Evolutionary conservation across 2,797 vertebrate species (phyloP).

Genomic region (Bradypus variegatus): DNA sequence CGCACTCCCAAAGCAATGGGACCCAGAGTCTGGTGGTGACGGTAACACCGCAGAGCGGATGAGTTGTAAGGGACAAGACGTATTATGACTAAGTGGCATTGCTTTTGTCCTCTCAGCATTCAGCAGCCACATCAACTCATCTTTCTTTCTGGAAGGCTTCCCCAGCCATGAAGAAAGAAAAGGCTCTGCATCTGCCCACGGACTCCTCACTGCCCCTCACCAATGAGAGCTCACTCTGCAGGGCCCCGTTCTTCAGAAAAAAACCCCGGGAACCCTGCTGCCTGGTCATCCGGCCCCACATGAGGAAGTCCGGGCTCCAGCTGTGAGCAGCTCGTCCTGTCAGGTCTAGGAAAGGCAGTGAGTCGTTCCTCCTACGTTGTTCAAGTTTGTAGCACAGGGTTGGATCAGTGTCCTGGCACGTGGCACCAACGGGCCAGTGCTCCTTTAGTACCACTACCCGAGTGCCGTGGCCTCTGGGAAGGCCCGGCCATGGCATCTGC

Average conservation of each 20-base stretch:
- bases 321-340: accelerated
- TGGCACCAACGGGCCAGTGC: accelerated
- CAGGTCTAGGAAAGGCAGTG: background rate
- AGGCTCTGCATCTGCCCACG: too few relatives aligned
- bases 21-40: background rate
- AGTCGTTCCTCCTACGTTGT: background rate
- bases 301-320: background rate
- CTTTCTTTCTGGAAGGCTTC: background rate
- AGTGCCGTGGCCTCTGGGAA: background rate
- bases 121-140: background rate
- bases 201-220: background rate
- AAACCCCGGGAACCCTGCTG: background rate
- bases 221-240: background rate
- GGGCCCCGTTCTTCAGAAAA: background rate
- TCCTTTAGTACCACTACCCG: background rate
- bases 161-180: background rate
- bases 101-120: background rate
- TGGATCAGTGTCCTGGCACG: background rate
- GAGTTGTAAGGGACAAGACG: background rate
- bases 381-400: background rate
- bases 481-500: background rate
- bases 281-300: background rate
- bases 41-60: background rate
- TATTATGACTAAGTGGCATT: background rate
- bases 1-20: background rate